Evolutionary conservation across 2,797 vertebrate genomes (phyloP).

Genomic region (Hippocampus kuda): DNA sequence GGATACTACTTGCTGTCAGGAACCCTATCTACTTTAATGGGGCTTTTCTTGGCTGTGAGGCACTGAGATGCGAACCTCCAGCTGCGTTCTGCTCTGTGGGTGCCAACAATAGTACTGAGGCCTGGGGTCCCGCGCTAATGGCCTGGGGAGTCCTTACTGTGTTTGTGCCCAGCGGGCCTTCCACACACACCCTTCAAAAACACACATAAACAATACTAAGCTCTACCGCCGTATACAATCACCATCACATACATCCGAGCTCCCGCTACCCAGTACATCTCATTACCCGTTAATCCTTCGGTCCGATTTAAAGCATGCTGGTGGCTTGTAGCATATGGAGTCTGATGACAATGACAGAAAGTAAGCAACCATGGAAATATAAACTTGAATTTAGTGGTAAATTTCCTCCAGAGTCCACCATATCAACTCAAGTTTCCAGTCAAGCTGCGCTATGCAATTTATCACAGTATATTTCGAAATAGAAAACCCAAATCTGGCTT

Average conservation of each 20-base stretch:
- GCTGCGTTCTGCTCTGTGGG: conserved; percentile 77
- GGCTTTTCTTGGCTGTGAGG: conserved; percentile 44
- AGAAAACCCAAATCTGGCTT: neutral
- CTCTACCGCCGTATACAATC: conserved; percentile 6
- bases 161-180: conserved; percentile 61
- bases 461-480: neutral
- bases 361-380: conserved; percentile 2
- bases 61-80: conserved; percentile 64
- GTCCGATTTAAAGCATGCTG: conserved; percentile 21
- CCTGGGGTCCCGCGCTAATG: conserved; percentile 72
- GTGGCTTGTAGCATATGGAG: conserved; percentile 28
- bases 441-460: neutral
- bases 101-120: conserved; percentile 62
- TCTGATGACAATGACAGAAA: conserved; percentile 19
- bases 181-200: conserved; percentile 15
- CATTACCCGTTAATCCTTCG: conserved; percentile 12
- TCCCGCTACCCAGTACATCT: conserved; percentile 11
- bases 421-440: neutral
- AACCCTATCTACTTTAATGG: conserved; percentile 52
- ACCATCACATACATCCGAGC: neutral
- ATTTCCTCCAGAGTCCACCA: neutral
- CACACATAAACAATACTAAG: conserved; percentile 19
- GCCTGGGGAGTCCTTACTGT: conserved; percentile 68
- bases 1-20: conserved; percentile 35
- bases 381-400: conserved; percentile 16